Evolutionary conservation across 2,113 vertebrate species (phyloP), one percentile per base, ranked within the genome.

Genomic region (Rhizomys pruinosus): DNA sequence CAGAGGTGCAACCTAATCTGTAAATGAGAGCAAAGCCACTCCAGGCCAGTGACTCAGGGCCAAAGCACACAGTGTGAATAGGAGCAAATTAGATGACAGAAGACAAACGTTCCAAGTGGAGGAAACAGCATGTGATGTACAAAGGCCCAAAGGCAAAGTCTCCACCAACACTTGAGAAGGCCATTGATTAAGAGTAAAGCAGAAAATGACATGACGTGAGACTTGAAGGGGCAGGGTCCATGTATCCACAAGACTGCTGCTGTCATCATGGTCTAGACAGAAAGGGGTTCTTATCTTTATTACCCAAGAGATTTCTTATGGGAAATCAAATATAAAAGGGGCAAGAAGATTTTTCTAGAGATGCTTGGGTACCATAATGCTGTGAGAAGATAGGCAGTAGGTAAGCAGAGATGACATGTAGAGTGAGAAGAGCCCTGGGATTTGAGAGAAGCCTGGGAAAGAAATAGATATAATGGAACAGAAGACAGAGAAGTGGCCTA

Each of bases 101-200:
- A 39, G 44, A 42, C 22, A 44, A 84, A 82, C 47, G 55, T 47
- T 69, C n/a, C 20, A 64, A 42, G 72, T 6, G 39, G 34, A 76
- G 29, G 34, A 25, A 87, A 55, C 16, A 23, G 59, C n/a, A 23
- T 0, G 3, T 61, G 63, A 23, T 0, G 3, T 61, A 44, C 68
- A 86, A 64, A 87, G 22, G 22, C 25, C 42, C 20, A 13, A 11
- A 23, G 29, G 47, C 63, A 73, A 10, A 5, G n/a, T 3, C 8
- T 1, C 4, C 8, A 1, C 8, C 12, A 11, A 25, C 7, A 44
- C 10, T 59, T 29, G 52, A 59, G 22, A 85, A 77, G 16, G 10
- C 22, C 34, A 3, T 5, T 1, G n/a, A 76, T 0, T 3, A 23
- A 39, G 12, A 0, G 6, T 17, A 3, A 11, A 16, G n/a, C 7